A percentile compares a stretch with the other conserved stretches of the same genome.
phyloP scores from a whole-genome alignment of 2,797 vertebrate species.

The Thamnophis elegans region DNA sequence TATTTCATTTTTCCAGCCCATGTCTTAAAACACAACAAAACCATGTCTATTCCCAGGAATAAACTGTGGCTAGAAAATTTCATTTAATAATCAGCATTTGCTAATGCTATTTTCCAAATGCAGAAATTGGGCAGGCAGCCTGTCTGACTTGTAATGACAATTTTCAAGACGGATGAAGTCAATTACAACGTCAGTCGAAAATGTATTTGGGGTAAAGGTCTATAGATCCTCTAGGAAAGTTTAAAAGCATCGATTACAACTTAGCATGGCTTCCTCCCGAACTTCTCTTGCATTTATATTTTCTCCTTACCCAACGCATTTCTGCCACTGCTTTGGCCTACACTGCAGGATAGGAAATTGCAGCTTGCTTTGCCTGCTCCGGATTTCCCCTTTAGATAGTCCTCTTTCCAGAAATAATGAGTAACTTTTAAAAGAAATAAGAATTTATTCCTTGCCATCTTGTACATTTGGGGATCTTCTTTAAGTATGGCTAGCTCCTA shows the following conservation, averaged over 20 bases:
- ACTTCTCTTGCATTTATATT: constrained; percentile 15
- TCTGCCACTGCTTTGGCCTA: neutral
- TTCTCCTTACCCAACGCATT: constrained; percentile 11
- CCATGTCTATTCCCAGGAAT: constrained; percentile 42
- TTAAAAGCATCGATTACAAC: constrained; percentile 59
- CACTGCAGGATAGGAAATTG: neutral
- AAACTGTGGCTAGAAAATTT: constrained; percentile 64
- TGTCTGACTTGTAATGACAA: constrained; percentile 67
- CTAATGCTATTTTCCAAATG: constrained; percentile 65
- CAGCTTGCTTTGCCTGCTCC: neutral
- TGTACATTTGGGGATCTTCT: neutral
- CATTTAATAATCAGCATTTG: constrained; percentile 71
- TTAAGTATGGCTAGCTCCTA: neutral
- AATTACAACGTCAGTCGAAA: constrained; percentile 64
- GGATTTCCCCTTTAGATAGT: too few species aligned
- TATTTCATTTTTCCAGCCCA: constrained; percentile 10
- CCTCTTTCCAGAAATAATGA: neutral
- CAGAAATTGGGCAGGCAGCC: constrained; percentile 67
- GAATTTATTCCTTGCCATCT: neutral
- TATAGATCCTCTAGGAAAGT: constrained; percentile 58
- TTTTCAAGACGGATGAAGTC: constrained; percentile 68
- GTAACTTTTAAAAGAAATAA: neutral
- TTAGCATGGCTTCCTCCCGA: constrained; percentile 44
- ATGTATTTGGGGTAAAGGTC: constrained; percentile 56
- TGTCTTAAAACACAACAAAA: constrained; percentile 39